These are phyloP conservation scores for Trachelipus rathkii DNA, from an alignment of 1,140 invertebrate species.

Conservation along the genomic window DNA sequence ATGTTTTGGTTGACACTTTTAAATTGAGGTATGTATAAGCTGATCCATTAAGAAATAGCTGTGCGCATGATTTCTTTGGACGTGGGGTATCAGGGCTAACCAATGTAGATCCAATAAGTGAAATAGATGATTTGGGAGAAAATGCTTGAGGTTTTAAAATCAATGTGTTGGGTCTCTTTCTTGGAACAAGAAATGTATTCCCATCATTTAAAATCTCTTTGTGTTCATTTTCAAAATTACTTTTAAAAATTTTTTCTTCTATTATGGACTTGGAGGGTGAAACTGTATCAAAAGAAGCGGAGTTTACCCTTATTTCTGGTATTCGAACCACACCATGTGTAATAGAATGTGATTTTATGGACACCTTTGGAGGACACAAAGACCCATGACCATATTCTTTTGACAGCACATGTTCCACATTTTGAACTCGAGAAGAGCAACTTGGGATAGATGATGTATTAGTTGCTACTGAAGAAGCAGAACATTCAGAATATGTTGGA, in stretches of 20 bases:
- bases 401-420: background rate
- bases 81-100: constrained; percentile 78
- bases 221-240: background rate
- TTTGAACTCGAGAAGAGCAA: background rate
- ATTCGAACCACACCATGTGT: background rate
- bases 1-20: constrained; percentile 82
- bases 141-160: constrained; percentile 42
- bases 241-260: background rate
- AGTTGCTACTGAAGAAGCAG: background rate
- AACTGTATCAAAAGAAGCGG: background rate
- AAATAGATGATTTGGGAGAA: constrained; percentile 41
- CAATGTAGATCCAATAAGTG: constrained; percentile 49
- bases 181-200: constrained; percentile 34
- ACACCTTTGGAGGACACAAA: background rate
- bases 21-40: constrained; percentile 87
- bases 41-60: constrained; percentile 68
- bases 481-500: background rate
- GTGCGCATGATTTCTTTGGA: constrained; percentile 48
- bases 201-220: constrained; percentile 2
- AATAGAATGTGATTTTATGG: background rate
- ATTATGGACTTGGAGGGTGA: background rate
- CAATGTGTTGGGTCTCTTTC: constrained; percentile 43
- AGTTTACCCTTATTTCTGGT: background rate
- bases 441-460: background rate
- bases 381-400: background rate